phyloP scores from a whole-genome alignment of 2,888 invertebrate genomes.

The Tenthredo notha region DNA sequence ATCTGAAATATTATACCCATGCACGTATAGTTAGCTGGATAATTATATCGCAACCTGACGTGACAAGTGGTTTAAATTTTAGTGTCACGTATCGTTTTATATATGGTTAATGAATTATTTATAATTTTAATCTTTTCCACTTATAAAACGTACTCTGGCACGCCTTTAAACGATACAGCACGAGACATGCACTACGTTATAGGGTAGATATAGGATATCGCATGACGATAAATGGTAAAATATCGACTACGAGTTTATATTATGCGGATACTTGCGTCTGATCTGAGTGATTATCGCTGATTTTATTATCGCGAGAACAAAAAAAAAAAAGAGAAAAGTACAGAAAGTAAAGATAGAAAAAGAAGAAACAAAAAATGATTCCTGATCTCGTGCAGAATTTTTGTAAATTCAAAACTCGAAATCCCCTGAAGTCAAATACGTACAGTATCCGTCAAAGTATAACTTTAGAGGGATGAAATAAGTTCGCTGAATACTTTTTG shows the following conservation, averaged over 20 bases:
- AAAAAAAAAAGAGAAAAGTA: not conserved
- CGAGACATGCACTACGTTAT: not conserved
- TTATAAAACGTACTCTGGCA: not conserved
- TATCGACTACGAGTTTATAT: constrained; percentile 7
- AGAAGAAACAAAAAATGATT: not conserved
- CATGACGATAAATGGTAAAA: constrained; percentile 40
- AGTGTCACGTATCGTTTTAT: not conserved
- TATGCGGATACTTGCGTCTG: not conserved
- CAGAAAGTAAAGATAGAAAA: not conserved
- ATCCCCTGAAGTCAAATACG: too few species aligned
- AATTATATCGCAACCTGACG: not conserved
- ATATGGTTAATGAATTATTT: constrained; percentile 45
- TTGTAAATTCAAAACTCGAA: too few species aligned
- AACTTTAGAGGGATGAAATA: too few species aligned
- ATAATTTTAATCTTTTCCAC: constrained; percentile 41
- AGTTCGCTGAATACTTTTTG: too few species aligned
- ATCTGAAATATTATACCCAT: not conserved
- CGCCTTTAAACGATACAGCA: not conserved
- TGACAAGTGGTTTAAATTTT: constrained; percentile 1
- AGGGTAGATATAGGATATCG: not conserved
- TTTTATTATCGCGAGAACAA: not conserved
- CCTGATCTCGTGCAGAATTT: not conserved
- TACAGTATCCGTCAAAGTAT: too few species aligned
- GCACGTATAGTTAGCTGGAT: not conserved
- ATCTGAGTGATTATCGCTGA: not conserved